phyloP scores from a whole-genome alignment of 2,888 invertebrate genomes.

The Osmoderma eremita region DNA sequence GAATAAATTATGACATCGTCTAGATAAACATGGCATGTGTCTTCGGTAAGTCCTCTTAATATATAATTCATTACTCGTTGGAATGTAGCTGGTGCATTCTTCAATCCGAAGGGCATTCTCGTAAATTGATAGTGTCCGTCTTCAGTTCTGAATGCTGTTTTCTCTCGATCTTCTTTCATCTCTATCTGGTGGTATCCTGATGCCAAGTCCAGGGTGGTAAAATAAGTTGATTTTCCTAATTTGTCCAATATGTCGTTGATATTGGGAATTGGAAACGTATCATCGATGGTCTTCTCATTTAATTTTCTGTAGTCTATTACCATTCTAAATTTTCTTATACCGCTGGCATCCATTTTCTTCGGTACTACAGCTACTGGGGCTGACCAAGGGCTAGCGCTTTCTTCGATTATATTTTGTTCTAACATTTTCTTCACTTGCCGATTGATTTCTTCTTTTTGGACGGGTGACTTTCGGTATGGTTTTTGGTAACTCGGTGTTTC shows the following conservation, averaged over 20 bases:
- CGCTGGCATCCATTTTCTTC: slow-evolving; percentile 45
- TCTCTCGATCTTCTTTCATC: slow-evolving; percentile 49
- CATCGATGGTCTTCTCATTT: slow-evolving; percentile 52
- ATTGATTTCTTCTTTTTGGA: slow-evolving; percentile 49
- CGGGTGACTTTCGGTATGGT: slow-evolving; percentile 49
- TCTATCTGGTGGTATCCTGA: slow-evolving; percentile 51
- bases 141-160: slow-evolving; percentile 55
- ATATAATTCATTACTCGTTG: slow-evolving; percentile 56
- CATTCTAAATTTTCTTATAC: slow-evolving; percentile 46
- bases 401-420: slow-evolving; percentile 43
- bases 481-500: slow-evolving; percentile 46
- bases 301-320: slow-evolving; percentile 48
- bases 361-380: slow-evolving; percentile 47
- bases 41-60: slow-evolving; percentile 52
- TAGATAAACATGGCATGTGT: slow-evolving; percentile 50
- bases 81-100: slow-evolving; percentile 54
- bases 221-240: slow-evolving; percentile 46
- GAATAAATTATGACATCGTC: slow-evolving; percentile 55
- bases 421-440: slow-evolving; percentile 44
- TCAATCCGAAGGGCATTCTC: slow-evolving; percentile 56
- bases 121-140: slow-evolving; percentile 54
- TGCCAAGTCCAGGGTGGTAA: slow-evolving; percentile 48
- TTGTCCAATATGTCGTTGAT: slow-evolving; percentile 48
- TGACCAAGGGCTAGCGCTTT: slow-evolving; percentile 43
- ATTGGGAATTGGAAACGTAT: slow-evolving; percentile 50